phyloP scores from a whole-genome alignment of 2,888 invertebrate species.

The Bombylius major region DNA sequence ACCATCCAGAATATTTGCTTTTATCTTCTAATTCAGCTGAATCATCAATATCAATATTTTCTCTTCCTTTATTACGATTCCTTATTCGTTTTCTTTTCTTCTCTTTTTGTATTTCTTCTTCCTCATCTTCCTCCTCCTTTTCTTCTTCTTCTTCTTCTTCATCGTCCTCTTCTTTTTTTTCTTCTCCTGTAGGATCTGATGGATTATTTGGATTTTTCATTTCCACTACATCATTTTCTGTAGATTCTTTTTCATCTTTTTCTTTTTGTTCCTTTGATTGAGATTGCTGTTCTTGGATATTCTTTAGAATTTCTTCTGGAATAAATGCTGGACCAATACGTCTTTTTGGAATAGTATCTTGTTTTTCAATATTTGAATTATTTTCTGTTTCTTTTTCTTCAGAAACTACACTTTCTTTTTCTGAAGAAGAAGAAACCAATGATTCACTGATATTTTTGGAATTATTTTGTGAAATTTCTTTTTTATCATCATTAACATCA shows the following conservation, averaged over 20 bases:
- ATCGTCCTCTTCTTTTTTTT: constrained; percentile 5
- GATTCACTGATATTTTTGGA: constrained; percentile 10
- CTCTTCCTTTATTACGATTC: constrained; percentile 25
- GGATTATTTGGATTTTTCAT: constrained; percentile 15
- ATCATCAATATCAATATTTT: constrained; percentile 34
- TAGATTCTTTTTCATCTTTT: constrained; percentile 12
- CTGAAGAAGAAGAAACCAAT: neutral
- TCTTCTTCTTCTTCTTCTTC: constrained; percentile 4
- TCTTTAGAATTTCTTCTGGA: constrained; percentile 12
- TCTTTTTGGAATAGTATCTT: constrained; percentile 1
- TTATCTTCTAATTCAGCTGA: constrained; percentile 37
- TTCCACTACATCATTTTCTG: constrained; percentile 24
- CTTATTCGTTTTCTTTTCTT: constrained; percentile 27
- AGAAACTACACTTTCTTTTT: neutral
- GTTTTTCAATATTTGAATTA: neutral
- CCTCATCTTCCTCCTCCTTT: constrained; percentile 1
- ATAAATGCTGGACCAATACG: constrained; percentile 18
- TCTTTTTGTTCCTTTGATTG: too few species aligned
- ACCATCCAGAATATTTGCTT: constrained; percentile 63
- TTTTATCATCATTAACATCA: constrained; percentile 35
- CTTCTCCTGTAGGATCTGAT: neutral
- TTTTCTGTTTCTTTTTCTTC: constrained; percentile 3
- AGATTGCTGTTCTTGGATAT: neutral
- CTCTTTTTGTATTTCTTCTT: constrained; percentile 16
- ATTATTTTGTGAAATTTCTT: constrained; percentile 2